Conservation (phyloP, 2,113 vertebrate species). For the Platichthys flesus region DNA sequence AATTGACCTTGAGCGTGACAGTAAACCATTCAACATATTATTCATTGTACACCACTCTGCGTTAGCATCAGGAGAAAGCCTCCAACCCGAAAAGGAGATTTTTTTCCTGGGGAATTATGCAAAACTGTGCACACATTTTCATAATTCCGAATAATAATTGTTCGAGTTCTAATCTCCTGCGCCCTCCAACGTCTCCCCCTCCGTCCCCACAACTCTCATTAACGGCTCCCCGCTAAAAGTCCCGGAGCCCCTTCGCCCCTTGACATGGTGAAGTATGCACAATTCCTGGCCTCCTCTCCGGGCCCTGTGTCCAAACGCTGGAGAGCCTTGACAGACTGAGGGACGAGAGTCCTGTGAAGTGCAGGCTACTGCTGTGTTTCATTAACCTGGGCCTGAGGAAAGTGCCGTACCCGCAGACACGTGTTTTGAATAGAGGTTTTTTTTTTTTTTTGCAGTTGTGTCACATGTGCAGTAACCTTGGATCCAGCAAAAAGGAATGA, state of each 20-base stretch:
- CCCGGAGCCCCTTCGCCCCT: not conserved
- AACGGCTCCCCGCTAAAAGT: constrained; percentile 15
- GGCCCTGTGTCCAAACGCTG: constrained; percentile 7
- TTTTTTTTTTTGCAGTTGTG: not conserved
- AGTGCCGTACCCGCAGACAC: constrained; percentile 11
- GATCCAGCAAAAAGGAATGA: not conserved
- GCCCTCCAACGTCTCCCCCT: constrained; percentile 4
- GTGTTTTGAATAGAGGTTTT: not conserved
- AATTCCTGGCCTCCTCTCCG: constrained; percentile 25
- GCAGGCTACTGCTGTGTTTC: constrained; percentile 31
- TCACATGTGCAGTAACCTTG: constrained; percentile 2
- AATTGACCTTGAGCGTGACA: constrained; percentile 17
- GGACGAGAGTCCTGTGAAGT: constrained; percentile 44
- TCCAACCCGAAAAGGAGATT: constrained; percentile 4
- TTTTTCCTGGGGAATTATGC: constrained; percentile 19
- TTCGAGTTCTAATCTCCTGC: not conserved
- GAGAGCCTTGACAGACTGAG: constrained; percentile 29
- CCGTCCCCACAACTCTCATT: constrained; percentile 29
- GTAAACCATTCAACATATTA: constrained; percentile 20
- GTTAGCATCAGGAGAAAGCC: constrained; percentile 30
- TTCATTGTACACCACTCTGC: constrained; percentile 26
- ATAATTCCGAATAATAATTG: constrained; percentile 13
- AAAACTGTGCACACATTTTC: constrained; percentile 25
- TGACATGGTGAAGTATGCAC: constrained; percentile 24
- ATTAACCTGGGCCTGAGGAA: constrained; percentile 45